Conservation (phyloP, 2,113 vertebrate genomes). For the cat (Felis catus) region DNA sequence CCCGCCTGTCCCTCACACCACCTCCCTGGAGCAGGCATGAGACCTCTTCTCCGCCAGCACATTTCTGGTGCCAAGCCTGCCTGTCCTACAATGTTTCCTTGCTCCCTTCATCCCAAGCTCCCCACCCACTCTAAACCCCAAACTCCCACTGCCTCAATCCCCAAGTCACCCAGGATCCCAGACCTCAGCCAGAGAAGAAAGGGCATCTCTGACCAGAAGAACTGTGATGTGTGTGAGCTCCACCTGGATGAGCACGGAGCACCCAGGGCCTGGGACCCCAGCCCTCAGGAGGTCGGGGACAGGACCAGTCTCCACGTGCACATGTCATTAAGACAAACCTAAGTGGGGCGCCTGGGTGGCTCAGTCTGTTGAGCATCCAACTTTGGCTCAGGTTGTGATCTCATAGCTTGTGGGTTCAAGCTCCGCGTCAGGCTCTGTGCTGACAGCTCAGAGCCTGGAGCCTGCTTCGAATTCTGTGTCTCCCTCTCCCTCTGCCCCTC, state of each 20-base stretch:
- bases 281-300: neutral
- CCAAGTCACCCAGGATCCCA: neutral
- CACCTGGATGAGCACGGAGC: neutral
- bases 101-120: no score
- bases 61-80: accelerated
- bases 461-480: no score
- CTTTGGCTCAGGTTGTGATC: no score
- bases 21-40: accelerated
- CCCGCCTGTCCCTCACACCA: accelerated
- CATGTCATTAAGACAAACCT: neutral
- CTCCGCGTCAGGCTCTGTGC: no score
- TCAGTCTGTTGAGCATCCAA: no score
- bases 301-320: accelerated
- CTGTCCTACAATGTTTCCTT: accelerated
- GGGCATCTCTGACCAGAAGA: neutral
- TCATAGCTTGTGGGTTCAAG: no score
- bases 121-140: accelerated
- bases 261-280: neutral
- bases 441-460: no score
- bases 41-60: accelerated
- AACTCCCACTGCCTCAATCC: neutral
- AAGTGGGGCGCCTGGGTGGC: neutral
- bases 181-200: neutral
- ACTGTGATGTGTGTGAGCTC: accelerated
- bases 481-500: no score